Evolutionary conservation across 2,888 invertebrate species (phyloP), one percentile per base, ranked within the genome.

Genomic region (Drepanosiphum platanoidis): DNA sequence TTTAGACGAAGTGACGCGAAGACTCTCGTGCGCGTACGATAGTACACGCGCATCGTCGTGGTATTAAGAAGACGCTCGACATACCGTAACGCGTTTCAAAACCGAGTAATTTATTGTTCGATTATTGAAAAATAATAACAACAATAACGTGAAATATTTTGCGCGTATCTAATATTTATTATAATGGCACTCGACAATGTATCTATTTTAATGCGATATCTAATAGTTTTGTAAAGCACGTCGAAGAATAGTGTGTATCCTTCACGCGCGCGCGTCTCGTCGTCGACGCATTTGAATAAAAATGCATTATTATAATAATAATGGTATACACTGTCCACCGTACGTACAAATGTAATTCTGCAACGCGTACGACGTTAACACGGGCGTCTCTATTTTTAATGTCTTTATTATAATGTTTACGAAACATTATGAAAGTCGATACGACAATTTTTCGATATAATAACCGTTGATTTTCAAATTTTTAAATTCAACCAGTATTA

Each of bases 31-130:
- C 8, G 9, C 36, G 68, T 36, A 68, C 18, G 13, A 64, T 27
- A n/a, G 66, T 13, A 66, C 11, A 39, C 36, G 13, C n/a, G 36
- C 7, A 39, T 3, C 34, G n/a, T 13, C 7, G 66, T 3, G 2
- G 22, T 11, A 9, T 39, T 36, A 36, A 36, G 36, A 39, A 3
- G 70, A 71, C 13, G n/a, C 42, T n/a, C 13, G 15, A 22, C 27
- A 32, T 8, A 18, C 46, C 68, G 79, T 46, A 68, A 80, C 79
- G 68, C n/a, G 68, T 80, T 80, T 46, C 46, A 34, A 79, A 80
- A 42, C 34, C 8, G 1, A 80, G 18, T 52, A 52, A 46, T 79
- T 79, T 66, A 42, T 42, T 72, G 34, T 61, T 36, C 13, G 36
- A 46, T 72, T 61, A 64, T 71, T 72, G 36, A 42, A 42, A 46